phyloP scores from a whole-genome alignment of 2,113 vertebrate genomes.

The Hemiprocne comata region DNA sequence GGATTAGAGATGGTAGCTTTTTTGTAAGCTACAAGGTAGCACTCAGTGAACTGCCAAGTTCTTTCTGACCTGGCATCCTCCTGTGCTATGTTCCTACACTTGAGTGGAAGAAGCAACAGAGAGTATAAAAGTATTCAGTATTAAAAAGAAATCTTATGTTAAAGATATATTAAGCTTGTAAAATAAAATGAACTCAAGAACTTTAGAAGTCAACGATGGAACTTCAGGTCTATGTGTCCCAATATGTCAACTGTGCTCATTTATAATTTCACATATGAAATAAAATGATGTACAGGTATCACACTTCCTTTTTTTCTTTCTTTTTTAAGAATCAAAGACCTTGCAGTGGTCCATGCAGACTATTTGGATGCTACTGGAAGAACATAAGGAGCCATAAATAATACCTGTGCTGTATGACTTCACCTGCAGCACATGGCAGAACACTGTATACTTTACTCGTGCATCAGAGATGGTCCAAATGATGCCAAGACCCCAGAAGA shows the following conservation, averaged over 20 bases:
- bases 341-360: not conserved
- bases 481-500: not conserved
- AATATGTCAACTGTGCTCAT: not conserved
- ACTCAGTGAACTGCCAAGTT: not conserved
- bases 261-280: not conserved
- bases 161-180: not conserved
- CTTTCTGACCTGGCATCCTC: not conserved
- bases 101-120: not conserved
- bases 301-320: not conserved
- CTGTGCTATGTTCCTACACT: not conserved
- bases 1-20: not conserved
- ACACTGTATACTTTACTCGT: not conserved
- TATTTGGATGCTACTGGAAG: not conserved
- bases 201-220: not conserved
- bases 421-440: not conserved
- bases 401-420: not conserved
- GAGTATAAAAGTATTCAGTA: too few relatives aligned
- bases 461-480: not conserved
- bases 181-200: not conserved
- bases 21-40: not conserved
- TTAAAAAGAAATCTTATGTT: not conserved
- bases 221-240: not conserved
- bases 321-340: not conserved
- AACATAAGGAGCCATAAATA: not conserved
- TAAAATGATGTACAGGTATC: not conserved